These are phyloP conservation scores for Lingula anatina DNA, from an alignment of 2,888 invertebrate genomes.

Conservation along the genomic window DNA sequence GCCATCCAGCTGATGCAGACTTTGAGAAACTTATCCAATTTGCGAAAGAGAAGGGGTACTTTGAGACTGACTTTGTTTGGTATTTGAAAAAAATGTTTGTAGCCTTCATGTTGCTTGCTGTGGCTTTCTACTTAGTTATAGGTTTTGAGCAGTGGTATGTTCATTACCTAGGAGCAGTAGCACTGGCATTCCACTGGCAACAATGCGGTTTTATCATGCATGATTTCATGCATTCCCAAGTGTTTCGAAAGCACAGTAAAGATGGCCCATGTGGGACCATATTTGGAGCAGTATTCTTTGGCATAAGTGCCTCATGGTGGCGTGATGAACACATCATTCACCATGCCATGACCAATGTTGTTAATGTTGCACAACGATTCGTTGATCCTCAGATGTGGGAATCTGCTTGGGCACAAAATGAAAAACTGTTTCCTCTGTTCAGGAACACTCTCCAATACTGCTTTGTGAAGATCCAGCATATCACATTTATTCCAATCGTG, in stretches of 20 bases:
- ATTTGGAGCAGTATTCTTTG: constrained; percentile 11
- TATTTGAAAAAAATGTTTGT: constrained; percentile 9
- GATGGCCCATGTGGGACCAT: constrained; percentile 7
- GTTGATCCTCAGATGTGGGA: constrained; percentile 16
- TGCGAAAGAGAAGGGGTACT: constrained; percentile 9
- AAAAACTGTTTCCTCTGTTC: constrained; percentile 13
- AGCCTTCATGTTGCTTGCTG: constrained; percentile 1
- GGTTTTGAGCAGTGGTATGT: constrained; percentile 8
- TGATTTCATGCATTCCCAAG: constrained; percentile 15
- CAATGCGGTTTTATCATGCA: constrained; percentile 16
- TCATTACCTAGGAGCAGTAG: constrained; percentile 9
- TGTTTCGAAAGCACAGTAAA: constrained; percentile 4
- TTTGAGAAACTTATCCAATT: constrained; percentile 8
- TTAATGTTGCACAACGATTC: constrained; percentile 9
- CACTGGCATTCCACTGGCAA: constrained; percentile 14
- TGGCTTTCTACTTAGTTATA: not conserved
- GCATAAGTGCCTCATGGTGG: constrained; percentile 15
- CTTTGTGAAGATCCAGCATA: constrained; percentile 13
- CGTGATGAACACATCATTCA: constrained; percentile 16
- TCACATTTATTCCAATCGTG: constrained; percentile 13
- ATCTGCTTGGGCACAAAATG: constrained; percentile 13
- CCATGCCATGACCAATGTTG: constrained; percentile 13
- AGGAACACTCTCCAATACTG: constrained; percentile 6
- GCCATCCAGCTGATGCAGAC: constrained; percentile 11
- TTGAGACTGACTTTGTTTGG: constrained; percentile 8